Conservation (phyloP, 2,113 vertebrate genomes). For the Arvicanthis niloticus region DNA sequence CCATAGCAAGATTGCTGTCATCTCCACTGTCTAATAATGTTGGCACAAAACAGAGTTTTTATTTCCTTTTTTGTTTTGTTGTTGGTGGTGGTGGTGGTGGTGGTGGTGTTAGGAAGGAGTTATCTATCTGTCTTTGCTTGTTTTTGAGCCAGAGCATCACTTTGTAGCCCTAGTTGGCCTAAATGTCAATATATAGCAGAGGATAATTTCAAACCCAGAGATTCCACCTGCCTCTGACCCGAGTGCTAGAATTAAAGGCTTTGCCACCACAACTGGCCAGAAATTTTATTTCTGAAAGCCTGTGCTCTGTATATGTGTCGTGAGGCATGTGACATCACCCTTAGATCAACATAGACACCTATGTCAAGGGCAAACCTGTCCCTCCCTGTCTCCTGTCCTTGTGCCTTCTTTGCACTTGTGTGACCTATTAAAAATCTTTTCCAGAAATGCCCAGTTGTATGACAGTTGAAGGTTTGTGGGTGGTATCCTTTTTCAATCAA, state of each 20-base stretch:
- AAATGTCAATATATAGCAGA: not conserved
- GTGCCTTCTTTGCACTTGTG: not conserved
- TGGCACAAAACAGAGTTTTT: not conserved
- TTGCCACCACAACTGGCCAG: not conserved
- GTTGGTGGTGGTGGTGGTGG: too few relatives aligned
- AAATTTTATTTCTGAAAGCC: not conserved
- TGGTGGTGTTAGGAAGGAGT: too few relatives aligned
- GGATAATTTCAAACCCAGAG: not conserved
- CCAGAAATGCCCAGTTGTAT: not conserved
- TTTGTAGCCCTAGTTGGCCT: not conserved
- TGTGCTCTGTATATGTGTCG: not conserved
- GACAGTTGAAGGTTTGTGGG: not conserved
- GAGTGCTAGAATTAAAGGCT: not conserved
- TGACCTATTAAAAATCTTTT: not conserved
- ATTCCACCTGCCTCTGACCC: not conserved
- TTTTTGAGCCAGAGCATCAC: not conserved
- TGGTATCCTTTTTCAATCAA: not conserved
- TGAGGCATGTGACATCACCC: not conserved
- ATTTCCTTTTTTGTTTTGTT: not conserved
- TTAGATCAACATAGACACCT: not conserved
- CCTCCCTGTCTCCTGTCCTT: not conserved
- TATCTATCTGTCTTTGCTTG: not conserved
- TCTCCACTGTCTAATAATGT: not conserved
- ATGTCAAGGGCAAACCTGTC: not conserved
- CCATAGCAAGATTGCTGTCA: not conserved